Evolutionary conservation across 1,140 invertebrate species (phyloP).

Genomic region (Matsumurasca onukii): DNA sequence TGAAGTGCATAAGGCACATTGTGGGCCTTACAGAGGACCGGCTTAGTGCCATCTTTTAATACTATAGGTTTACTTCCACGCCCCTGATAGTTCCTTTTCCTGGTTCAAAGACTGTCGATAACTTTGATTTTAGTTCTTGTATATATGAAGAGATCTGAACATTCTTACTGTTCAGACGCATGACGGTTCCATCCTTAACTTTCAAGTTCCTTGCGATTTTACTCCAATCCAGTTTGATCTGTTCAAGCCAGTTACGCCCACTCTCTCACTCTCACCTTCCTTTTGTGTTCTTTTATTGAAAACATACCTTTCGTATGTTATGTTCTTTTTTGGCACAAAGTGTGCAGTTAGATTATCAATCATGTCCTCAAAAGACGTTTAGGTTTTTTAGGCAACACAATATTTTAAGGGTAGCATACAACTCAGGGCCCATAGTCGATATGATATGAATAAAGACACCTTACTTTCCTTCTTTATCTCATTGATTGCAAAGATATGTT

Average conservation of each 20-base stretch:
- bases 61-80: background rate
- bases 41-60: background rate
- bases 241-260: background rate
- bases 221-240: background rate
- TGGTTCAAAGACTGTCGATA: background rate
- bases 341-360: background rate
- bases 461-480: background rate
- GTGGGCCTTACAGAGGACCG: background rate
- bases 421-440: background rate
- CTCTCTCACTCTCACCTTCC: background rate
- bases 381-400: background rate
- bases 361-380: background rate
- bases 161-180: background rate
- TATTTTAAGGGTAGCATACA: background rate
- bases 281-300: background rate
- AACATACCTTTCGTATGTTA: background rate
- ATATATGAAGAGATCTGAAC: background rate
- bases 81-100: background rate
- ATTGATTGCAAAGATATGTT: background rate
- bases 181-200: background rate
- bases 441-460: background rate
- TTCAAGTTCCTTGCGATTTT: background rate
- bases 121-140: background rate
- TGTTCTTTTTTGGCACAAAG: background rate
- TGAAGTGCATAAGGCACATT: background rate